Evolutionary conservation across 1,140 invertebrate species (phyloP).

Genomic region (Atta texana): DNA sequence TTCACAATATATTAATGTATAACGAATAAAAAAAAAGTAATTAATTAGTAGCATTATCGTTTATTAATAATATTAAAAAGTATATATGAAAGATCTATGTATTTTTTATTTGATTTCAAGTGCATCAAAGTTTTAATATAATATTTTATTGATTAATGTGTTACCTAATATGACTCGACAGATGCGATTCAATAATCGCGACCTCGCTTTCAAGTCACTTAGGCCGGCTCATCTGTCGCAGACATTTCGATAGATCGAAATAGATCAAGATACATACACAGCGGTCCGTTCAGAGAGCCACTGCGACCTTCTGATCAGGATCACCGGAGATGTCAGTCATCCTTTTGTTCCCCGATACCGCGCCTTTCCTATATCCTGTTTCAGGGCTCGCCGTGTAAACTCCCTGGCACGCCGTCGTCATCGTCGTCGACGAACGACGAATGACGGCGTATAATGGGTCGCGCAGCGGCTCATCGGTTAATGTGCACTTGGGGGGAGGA

Average conservation of each 20-base stretch:
- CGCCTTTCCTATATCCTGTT: slow-evolving; percentile 29
- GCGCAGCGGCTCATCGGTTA: slow-evolving; percentile 78
- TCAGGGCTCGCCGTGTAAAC: slow-evolving; percentile 32
- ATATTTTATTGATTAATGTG: neutral
- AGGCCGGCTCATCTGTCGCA: neutral
- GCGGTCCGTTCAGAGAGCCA: slow-evolving; percentile 49
- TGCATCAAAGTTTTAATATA: neutral
- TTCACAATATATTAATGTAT: neutral
- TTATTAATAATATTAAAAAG: neutral
- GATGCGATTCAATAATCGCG: neutral
- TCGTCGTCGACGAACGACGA: slow-evolving; percentile 59
- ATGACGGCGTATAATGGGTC: slow-evolving; percentile 79
- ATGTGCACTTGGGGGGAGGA: slow-evolving; percentile 80
- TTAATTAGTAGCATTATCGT: neutral
- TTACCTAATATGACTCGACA: neutral
- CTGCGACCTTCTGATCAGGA: slow-evolving; percentile 77
- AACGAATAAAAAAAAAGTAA: neutral
- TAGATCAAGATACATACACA: neutral
- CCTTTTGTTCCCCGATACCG: slow-evolving; percentile 35
- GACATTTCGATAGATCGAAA: slow-evolving; percentile 34
- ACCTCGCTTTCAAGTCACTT: neutral
- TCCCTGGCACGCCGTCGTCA: slow-evolving; percentile 43
- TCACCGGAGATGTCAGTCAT: slow-evolving; percentile 78
- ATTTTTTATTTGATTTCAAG: neutral
- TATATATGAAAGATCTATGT: neutral